phyloP scores from a whole-genome alignment of 2,113 vertebrate species.

The Vidua macroura region DNA sequence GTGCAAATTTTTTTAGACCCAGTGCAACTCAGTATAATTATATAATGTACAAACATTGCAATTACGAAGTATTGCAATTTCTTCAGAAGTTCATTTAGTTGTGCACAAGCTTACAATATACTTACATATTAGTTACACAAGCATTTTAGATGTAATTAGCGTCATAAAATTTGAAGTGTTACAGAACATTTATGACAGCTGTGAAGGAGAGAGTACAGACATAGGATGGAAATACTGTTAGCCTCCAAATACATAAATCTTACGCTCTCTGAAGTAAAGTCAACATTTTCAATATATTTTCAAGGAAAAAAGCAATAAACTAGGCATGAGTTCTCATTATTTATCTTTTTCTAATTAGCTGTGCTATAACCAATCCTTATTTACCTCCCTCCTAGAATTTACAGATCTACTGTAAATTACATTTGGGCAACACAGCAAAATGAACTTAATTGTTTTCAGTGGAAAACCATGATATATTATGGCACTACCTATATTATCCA shows the following conservation, averaged over 20 bases:
- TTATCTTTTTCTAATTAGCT: constrained; percentile 28
- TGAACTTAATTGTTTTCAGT: background rate
- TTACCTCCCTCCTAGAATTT: background rate
- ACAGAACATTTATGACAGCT: constrained; percentile 27
- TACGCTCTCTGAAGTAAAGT: background rate
- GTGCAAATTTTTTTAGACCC: background rate
- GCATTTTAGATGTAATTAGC: constrained; percentile 49
- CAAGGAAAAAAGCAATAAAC: background rate
- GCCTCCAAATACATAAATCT: background rate
- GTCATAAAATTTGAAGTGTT: constrained; percentile 47
- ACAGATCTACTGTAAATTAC: background rate
- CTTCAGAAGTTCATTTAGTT: constrained; percentile 43
- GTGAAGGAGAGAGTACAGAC: background rate
- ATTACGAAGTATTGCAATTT: background rate
- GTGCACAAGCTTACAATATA: constrained; percentile 16
- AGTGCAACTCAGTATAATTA: constrained; percentile 5
- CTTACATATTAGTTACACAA: constrained; percentile 40
- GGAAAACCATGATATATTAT: background rate
- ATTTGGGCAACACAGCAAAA: background rate
- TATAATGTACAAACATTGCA: constrained; percentile 28
- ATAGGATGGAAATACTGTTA: constrained; percentile 17
- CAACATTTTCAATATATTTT: background rate
- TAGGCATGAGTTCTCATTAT: background rate
- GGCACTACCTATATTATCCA: background rate
- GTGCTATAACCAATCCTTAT: background rate